A percentile compares a stretch with the other conserved stretches of the same genome.
Evolutionary conservation across 2,888 invertebrate genomes (phyloP).

Genomic region (Tenthredo distinguenda): DNA sequence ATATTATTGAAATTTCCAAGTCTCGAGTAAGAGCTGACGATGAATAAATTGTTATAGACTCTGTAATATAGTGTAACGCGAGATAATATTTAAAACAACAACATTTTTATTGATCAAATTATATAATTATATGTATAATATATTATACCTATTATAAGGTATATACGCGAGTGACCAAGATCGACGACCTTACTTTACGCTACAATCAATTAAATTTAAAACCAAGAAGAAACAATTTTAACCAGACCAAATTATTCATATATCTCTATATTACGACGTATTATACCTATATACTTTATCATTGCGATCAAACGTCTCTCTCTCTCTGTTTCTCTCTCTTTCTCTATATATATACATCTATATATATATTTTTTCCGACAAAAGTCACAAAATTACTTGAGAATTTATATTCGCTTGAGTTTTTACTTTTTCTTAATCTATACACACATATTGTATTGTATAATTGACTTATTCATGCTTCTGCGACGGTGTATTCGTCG

Average conservation of each 20-base stretch:
- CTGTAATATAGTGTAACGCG: not conserved
- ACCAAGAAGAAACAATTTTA: not conserved
- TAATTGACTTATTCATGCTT: not conserved
- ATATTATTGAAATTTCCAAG: not conserved
- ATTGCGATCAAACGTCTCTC: not conserved
- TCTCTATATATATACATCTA: not conserved
- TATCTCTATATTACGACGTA: conserved; percentile 7
- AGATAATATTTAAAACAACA: not conserved
- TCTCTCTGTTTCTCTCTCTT: too few relatives aligned
- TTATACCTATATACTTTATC: conserved; percentile 7
- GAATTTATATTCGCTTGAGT: not conserved
- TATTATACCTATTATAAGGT: not conserved
- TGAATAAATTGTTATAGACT: not conserved
- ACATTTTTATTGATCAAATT: not conserved
- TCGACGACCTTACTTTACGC: conserved; percentile 49
- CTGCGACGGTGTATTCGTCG: conserved; percentile 23
- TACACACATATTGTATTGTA: not conserved
- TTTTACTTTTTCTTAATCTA: not conserved
- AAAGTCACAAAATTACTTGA: not conserved
- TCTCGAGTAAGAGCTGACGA: not conserved
- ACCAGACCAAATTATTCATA: conserved; percentile 36
- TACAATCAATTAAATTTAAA: conserved; percentile 37
- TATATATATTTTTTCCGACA: not conserved
- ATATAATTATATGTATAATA: not conserved
- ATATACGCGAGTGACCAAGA: conserved; percentile 33